Percentiles rank a stretch among this genome's conserved stretches.
Conservation (phyloP, 2,113 vertebrate species). For the Xiphias gladius region DNA sequence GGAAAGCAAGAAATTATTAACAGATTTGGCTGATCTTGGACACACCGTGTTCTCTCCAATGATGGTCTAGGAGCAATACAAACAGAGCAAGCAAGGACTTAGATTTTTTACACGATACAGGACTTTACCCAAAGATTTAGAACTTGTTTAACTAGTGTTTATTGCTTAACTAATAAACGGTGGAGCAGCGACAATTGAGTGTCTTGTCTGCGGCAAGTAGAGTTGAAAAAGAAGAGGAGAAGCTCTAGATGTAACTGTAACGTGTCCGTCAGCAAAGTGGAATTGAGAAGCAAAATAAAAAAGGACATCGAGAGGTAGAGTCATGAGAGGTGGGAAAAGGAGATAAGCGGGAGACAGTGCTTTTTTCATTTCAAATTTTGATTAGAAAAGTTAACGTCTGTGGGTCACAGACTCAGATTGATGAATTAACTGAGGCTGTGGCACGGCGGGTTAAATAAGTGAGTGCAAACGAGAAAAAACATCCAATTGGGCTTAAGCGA, state of each 20-base stretch:
- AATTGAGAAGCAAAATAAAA: neutral
- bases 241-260: neutral
- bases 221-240: neutral
- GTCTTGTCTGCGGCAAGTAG: neutral
- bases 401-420: neutral
- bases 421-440: conserved; percentile 10
- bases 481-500: neutral
- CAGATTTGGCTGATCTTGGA: conserved; percentile 14
- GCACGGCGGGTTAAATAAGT: conserved; percentile 1
- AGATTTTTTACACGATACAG: neutral
- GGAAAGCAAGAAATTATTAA: conserved; percentile 1
- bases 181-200: neutral
- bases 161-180: neutral
- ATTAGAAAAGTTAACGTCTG: neutral
- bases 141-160: neutral
- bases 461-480: neutral
- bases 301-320: neutral
- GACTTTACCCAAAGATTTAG: neutral
- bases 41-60: neutral
- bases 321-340: neutral
- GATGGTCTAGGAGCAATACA: neutral
- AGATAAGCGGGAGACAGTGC: neutral
- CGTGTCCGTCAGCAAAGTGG: neutral
- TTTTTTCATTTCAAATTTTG: neutral
- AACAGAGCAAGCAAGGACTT: neutral